Evolutionary conservation across 2,113 vertebrate genomes (phyloP).

Genomic region (Ailurus styani): DNA sequence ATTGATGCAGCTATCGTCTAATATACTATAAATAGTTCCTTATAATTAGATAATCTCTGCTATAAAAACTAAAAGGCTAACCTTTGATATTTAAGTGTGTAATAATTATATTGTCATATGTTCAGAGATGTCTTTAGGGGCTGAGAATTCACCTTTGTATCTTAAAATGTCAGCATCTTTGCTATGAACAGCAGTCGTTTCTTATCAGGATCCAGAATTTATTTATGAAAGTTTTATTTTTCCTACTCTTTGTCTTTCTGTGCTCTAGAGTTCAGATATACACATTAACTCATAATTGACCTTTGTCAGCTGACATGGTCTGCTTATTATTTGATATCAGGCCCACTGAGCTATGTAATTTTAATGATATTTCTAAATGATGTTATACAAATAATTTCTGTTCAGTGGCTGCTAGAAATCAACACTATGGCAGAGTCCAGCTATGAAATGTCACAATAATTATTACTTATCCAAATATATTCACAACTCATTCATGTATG

Average conservation of each 20-base stretch:
- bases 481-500: background rate
- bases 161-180: slow-evolving; percentile 1
- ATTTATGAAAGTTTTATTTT: background rate
- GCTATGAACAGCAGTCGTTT: background rate
- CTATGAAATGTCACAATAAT: background rate
- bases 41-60: background rate
- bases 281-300: background rate
- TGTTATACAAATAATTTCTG: background rate
- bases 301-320: background rate
- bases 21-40: background rate
- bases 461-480: background rate
- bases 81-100: background rate
- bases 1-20: background rate
- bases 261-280: too few species aligned
- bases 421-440: background rate
- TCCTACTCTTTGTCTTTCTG: background rate
- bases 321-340: background rate
- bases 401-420: background rate
- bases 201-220: background rate
- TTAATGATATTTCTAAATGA: background rate
- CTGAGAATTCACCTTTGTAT: slow-evolving; percentile 18
- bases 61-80: slow-evolving; percentile 4
- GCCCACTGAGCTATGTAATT: background rate
- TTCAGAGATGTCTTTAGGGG: background rate
- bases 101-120: background rate